Conservation (phyloP, 2,888 invertebrate species). For the Nemoura dubitans region DNA sequence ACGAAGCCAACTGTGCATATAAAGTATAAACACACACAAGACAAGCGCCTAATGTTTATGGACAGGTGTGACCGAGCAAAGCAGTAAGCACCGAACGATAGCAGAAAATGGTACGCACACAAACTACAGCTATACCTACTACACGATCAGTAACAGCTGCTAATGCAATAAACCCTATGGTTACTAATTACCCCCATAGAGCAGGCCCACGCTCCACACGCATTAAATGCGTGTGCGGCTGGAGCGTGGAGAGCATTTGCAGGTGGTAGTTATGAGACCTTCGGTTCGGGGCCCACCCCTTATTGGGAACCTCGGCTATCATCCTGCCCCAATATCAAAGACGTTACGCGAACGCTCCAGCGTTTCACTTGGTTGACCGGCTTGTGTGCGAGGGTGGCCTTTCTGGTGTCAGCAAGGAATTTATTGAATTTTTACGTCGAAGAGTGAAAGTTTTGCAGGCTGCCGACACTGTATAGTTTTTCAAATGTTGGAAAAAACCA, state of each 20-base stretch:
- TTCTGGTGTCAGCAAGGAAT: background rate
- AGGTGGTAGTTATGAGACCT: slow-evolving; percentile 24
- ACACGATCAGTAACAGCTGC: slow-evolving; percentile 20
- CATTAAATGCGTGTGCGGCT: slow-evolving; percentile 17
- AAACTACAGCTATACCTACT: background rate
- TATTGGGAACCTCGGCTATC: background rate
- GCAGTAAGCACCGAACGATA: background rate
- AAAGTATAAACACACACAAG: background rate
- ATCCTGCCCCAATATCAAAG: background rate
- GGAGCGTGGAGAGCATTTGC: background rate
- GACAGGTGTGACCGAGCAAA: slow-evolving; percentile 20
- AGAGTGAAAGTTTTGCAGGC: background rate
- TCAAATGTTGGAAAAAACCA: no score
- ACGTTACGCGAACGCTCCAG: background rate
- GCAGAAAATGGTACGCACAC: background rate
- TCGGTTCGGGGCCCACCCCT: slow-evolving; percentile 26
- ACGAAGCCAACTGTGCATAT: background rate
- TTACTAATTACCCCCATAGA: slow-evolving; percentile 41
- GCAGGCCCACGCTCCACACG: slow-evolving; percentile 16
- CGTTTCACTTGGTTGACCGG: background rate
- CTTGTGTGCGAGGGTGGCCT: background rate
- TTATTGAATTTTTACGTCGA: background rate
- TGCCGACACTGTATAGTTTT: no score
- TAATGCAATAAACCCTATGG: slow-evolving; percentile 37
- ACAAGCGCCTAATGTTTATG: background rate